A percentile compares a stretch with the other conserved stretches of the same genome.
Conservation (phyloP, 2,888 invertebrate genomes). For the Helobdella robusta region DNA sequence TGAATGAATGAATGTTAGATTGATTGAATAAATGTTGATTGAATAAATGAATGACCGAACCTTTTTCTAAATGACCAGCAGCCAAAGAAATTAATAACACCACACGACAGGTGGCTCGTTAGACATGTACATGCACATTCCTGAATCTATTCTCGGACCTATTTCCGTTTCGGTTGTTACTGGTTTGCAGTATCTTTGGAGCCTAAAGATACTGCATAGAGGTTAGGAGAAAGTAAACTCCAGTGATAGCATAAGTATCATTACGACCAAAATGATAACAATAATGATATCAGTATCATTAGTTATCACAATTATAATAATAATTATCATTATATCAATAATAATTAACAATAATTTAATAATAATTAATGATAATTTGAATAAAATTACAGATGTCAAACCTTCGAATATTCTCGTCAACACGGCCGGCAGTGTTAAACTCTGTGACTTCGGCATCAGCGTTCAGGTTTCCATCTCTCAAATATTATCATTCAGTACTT, state of each 20-base stretch:
- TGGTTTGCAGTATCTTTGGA: slow-evolving; percentile 48
- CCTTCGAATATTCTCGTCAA: slow-evolving; percentile 50
- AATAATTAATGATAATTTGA: too few species aligned
- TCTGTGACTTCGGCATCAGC: slow-evolving; percentile 50
- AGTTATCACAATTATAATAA: too few species aligned
- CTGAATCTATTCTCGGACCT: slow-evolving; percentile 44
- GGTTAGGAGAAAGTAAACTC: slow-evolving; percentile 37
- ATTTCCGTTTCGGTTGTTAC: slow-evolving; percentile 44
- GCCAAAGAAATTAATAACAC: too few species aligned
- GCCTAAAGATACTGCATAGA: slow-evolving; percentile 47
- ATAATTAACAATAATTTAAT: too few species aligned
- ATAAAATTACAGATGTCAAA: slow-evolving; percentile 47
- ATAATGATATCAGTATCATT: background rate
- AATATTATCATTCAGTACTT: background rate
- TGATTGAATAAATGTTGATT: too few species aligned
- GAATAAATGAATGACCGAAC: too few species aligned
- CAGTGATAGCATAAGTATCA: background rate
- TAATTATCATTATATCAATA: background rate
- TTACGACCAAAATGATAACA: background rate
- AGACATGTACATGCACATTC: slow-evolving; percentile 43
- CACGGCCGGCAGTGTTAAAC: slow-evolving; percentile 45
- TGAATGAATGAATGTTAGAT: background rate
- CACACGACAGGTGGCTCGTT: slow-evolving; percentile 43
- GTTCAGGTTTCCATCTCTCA: slow-evolving; percentile 43
- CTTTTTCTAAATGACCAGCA: too few species aligned